These are phyloP conservation scores for Apoda limacodes DNA, from an alignment of 2,888 invertebrate genomes.

Conservation along the genomic window DNA sequence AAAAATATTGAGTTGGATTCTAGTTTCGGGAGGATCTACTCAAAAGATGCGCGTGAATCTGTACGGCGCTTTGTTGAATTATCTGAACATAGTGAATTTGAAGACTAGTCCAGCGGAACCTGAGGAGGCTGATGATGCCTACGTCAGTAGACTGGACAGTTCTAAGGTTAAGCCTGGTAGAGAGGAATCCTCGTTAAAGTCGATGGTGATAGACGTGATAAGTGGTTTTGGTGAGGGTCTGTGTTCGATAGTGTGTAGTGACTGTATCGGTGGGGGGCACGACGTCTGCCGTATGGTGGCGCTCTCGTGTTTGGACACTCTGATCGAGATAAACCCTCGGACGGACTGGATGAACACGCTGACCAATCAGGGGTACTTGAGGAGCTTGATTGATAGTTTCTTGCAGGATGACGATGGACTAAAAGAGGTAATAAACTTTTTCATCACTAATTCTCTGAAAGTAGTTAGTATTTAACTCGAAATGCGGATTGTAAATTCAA, in stretches of 20 bases:
- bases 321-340: conserved; percentile 80
- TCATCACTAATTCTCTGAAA: no score
- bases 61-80: conserved; percentile 86
- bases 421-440: no score
- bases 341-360: conserved; percentile 64
- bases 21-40: conserved; percentile 81
- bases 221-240: conserved; percentile 83
- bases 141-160: conserved; percentile 76
- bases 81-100: conserved; percentile 78
- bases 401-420: conserved; percentile 80
- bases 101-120: conserved; percentile 50
- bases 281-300: conserved; percentile 92
- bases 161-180: conserved; percentile 41
- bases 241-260: conserved; percentile 83
- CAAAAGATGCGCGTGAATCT: conserved; percentile 89
- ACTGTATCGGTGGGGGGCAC: conserved; percentile 85
- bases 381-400: conserved; percentile 85
- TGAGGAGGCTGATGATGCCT: conserved; percentile 59
- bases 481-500: no score
- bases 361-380: conserved; percentile 75
- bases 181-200: conserved; percentile 47
- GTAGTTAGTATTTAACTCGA: no score
- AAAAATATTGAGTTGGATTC: conserved; percentile 85
- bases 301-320: conserved; percentile 82
- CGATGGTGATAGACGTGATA: conserved; percentile 63